Conservation (phyloP, 2,113 vertebrate genomes). For the Siniperca knerii region DNA sequence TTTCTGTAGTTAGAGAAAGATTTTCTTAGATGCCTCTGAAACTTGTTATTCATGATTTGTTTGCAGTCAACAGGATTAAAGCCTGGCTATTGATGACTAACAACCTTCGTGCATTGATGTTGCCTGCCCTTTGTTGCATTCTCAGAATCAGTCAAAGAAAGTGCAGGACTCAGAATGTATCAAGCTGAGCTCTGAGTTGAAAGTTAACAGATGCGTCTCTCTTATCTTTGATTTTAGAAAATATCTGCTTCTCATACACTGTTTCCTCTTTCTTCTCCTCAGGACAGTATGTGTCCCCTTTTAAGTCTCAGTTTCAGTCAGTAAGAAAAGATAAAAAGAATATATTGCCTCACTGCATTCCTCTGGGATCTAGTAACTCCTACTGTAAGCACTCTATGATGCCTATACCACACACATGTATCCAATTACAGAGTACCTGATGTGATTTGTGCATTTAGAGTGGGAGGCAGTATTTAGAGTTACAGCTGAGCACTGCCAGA, state of each 20-base stretch:
- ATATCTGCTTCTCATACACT: conserved; percentile 6
- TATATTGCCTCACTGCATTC: conserved; percentile 20
- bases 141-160: neutral
- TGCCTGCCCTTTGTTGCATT: neutral
- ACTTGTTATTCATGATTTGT: neutral
- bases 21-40: neutral
- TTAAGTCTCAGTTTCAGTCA: neutral
- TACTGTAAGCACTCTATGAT: neutral
- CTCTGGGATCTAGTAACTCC: conserved; percentile 20
- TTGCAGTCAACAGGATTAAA: neutral
- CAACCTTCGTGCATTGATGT: neutral
- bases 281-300: neutral
- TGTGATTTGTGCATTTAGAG: neutral
- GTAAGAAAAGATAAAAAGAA: conserved; percentile 1
- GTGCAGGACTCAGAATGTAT: neutral
- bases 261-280: neutral
- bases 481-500: neutral
- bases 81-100: neutral
- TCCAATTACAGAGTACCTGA: conserved; percentile 10
- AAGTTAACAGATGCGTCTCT: conserved; percentile 18
- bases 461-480: conserved; percentile 34
- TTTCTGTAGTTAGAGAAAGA: neutral
- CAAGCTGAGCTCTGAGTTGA: neutral
- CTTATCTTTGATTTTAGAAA: conserved; percentile 16
- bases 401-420: neutral